Percentiles rank a stretch among this genome's conserved stretches.
Evolutionary conservation across 2,888 invertebrate genomes (phyloP).

Genomic region (Strigamia maritima): DNA sequence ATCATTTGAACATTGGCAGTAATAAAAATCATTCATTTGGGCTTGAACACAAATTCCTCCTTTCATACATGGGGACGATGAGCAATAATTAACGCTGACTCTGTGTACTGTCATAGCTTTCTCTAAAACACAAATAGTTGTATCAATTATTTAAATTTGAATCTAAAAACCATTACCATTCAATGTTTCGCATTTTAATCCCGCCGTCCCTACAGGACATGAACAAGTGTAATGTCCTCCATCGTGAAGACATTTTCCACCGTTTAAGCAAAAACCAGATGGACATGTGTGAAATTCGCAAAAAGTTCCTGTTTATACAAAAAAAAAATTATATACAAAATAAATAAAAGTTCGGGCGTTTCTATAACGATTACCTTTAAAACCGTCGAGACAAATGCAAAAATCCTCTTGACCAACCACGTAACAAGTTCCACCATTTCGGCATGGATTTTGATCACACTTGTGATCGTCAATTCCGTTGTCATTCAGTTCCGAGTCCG

Average conservation of each 20-base stretch:
- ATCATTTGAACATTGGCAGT: background rate
- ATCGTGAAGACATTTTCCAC: background rate
- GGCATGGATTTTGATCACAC: slow-evolving; percentile 13
- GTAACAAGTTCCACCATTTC: background rate
- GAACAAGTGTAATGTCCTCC: background rate
- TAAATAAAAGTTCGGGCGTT: background rate
- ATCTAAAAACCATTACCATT: background rate
- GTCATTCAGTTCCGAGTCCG: background rate
- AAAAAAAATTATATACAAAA: background rate
- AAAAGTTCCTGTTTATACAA: background rate
- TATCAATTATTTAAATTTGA: background rate
- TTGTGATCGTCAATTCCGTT: background rate
- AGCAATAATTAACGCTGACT: background rate
- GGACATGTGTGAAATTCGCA: slow-evolving; percentile 3
- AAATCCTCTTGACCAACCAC: background rate
- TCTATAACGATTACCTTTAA: background rate
- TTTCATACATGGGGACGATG: background rate
- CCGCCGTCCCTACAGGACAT: background rate
- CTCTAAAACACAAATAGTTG: background rate
- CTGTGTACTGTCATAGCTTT: background rate
- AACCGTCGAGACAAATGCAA: background rate
- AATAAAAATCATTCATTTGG: background rate
- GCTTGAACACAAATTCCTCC: background rate
- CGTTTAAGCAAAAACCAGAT: background rate
- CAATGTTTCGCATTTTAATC: background rate